Percentiles rank a stretch among this genome's conserved stretches.
phyloP scores from a whole-genome alignment of 2,888 invertebrate genomes.

The Plagodis dolabraria region DNA sequence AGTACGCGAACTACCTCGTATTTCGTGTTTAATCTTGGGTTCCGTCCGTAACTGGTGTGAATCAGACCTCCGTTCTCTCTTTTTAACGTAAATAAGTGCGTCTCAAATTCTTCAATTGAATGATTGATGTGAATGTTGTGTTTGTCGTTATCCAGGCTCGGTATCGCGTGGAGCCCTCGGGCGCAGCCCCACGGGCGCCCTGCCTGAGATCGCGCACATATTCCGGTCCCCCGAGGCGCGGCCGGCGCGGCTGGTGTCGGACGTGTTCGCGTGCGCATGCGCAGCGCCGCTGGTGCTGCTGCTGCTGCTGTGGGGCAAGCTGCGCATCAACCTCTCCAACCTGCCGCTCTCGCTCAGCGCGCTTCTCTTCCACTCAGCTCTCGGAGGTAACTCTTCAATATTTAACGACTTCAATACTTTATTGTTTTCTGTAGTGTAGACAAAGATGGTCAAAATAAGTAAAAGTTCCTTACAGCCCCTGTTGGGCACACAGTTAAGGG shows the following conservation, averaged over 20 bases:
- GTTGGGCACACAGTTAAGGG: too few species aligned
- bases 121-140: too few species aligned
- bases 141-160: neutral
- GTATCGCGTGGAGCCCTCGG: neutral
- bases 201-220: slow-evolving; percentile 89
- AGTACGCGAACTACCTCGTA: too few species aligned
- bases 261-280: slow-evolving; percentile 94
- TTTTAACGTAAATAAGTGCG: too few species aligned
- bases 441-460: too few species aligned
- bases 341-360: slow-evolving; percentile 92
- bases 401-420: too few species aligned
- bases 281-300: slow-evolving; percentile 93
- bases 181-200: slow-evolving; percentile 57
- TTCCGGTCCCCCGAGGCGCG: slow-evolving; percentile 97
- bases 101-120: too few species aligned
- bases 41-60: too few species aligned
- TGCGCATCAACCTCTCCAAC: slow-evolving; percentile 94
- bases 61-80: too few species aligned
- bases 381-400: slow-evolving; percentile 90
- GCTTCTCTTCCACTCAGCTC: slow-evolving; percentile 95
- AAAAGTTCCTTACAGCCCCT: too few species aligned
- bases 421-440: too few species aligned
- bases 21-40: too few species aligned
- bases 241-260: slow-evolving; percentile 94
- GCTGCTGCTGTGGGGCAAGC: slow-evolving; percentile 92